Evolutionary conservation across 2,113 vertebrate genomes (phyloP).

Genomic region (Tyto alba): DNA sequence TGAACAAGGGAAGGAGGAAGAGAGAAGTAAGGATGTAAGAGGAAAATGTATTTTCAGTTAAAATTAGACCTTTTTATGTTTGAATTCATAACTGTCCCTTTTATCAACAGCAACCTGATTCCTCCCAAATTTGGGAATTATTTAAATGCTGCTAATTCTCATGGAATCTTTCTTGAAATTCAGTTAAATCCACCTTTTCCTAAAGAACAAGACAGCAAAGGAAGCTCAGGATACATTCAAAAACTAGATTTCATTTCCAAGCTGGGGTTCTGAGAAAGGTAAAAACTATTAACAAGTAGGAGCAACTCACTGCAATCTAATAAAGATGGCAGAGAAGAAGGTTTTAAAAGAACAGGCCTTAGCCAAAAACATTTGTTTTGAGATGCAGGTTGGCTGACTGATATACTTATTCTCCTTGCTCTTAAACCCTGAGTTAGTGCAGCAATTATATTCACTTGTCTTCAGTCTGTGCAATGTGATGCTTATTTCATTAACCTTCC

Average conservation of each 20-base stretch:
- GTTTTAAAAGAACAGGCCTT: not conserved
- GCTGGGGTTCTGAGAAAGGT: not conserved
- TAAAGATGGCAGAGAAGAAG: not conserved
- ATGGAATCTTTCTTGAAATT: not conserved
- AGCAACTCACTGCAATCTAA: not conserved
- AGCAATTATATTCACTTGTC: not conserved
- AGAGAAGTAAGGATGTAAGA: not conserved
- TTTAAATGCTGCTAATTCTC: not conserved
- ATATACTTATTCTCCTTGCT: not conserved
- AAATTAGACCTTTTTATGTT: not conserved
- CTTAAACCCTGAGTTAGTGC: not conserved
- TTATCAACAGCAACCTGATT: not conserved
- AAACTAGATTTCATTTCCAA: not conserved
- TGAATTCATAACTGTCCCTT: not conserved
- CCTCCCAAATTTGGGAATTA: not conserved
- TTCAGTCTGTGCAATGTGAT: not conserved
- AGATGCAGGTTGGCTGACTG: not conserved
- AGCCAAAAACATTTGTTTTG: not conserved
- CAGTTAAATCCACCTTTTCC: not conserved
- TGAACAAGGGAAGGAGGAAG: not conserved
- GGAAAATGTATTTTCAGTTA: not conserved
- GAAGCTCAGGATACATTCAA: not conserved
- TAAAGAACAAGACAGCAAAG: not conserved
- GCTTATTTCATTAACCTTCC: not conserved
- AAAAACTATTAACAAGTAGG: not conserved